Evolutionary conservation across 2,113 vertebrate species (phyloP).

Genomic region (Solenodon paradoxus): DNA sequence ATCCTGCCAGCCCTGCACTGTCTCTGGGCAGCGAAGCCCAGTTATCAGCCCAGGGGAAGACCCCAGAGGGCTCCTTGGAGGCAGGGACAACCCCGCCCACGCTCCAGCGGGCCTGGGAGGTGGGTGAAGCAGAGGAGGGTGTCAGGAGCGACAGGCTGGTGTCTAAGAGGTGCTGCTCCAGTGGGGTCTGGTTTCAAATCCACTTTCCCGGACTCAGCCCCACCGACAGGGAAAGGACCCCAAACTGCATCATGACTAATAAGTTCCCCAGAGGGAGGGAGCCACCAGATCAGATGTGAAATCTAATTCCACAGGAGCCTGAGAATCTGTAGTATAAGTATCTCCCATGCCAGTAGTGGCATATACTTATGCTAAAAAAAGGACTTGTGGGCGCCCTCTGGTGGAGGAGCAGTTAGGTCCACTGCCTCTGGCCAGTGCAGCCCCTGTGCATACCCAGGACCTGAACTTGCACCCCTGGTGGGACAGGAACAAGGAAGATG

Average conservation of each 20-base stretch:
- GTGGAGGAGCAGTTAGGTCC: too few relatives aligned
- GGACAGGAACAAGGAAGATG: too few relatives aligned
- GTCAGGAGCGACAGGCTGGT: background rate
- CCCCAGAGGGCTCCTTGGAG: background rate
- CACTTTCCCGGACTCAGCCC: background rate
- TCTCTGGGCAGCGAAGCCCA: background rate
- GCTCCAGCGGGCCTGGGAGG: background rate
- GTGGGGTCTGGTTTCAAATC: rapidly evolving
- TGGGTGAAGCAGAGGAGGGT: background rate
- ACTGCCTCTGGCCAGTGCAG: too few relatives aligned
- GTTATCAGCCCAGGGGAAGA: too few relatives aligned
- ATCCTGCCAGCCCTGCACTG: rapidly evolving
- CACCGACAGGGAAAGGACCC: rapidly evolving
- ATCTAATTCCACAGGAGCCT: background rate
- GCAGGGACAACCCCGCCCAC: background rate
- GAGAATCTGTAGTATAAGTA: background rate
- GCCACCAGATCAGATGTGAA: rapidly evolving
- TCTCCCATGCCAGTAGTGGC: too few relatives aligned
- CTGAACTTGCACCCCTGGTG: too few relatives aligned
- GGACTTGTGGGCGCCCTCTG: too few relatives aligned
- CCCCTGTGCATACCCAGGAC: too few relatives aligned
- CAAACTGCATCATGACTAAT: background rate
- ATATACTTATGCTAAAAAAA: background rate
- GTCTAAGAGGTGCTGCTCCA: rapidly evolving
- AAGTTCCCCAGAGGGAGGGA: background rate